Percentiles rank a stretch among this genome's conserved stretches.
These are phyloP conservation scores for Sclerodermus sp. DNA, from an alignment of 2,888 invertebrate genomes.

Conservation along the genomic window DNA sequence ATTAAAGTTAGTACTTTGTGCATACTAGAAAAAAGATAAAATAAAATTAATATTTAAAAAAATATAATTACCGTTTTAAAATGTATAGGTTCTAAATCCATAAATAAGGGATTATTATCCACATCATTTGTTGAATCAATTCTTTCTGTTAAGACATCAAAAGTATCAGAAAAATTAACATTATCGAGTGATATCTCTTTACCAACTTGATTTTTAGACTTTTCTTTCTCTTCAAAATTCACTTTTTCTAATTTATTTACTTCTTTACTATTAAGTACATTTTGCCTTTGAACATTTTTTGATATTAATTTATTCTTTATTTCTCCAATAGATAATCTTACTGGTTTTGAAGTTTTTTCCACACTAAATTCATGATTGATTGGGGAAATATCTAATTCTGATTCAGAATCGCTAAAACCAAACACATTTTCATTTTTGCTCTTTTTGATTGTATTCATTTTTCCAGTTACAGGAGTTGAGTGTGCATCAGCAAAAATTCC, in stretches of 20 bases:
- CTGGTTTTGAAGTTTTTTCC: constrained; percentile 3
- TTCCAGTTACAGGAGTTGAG: constrained; percentile 28
- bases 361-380: neutral
- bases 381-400: constrained; percentile 5
- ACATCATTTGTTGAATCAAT: constrained; percentile 12
- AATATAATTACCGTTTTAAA: constrained; percentile 20
- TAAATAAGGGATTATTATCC: constrained; percentile 32
- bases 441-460: constrained; percentile 11
- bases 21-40: neutral
- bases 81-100: constrained; percentile 41
- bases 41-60: neutral
- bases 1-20: neutral
- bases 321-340: constrained; percentile 26
- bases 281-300: neutral
- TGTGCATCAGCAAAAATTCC: constrained; percentile 41
- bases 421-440: constrained; percentile 37
- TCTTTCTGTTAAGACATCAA: constrained; percentile 32
- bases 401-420: constrained; percentile 38
- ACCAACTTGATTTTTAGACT: neutral
- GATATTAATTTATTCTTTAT: constrained; percentile 26
- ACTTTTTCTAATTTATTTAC: constrained; percentile 4
- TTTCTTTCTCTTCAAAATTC: neutral
- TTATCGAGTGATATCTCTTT: constrained; percentile 7
- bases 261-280: neutral
- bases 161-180: constrained; percentile 40